Evolutionary conservation across 2,888 invertebrate genomes (phyloP), one percentile per base, ranked within the genome.

Genomic region (Acleris holmiana): DNA sequence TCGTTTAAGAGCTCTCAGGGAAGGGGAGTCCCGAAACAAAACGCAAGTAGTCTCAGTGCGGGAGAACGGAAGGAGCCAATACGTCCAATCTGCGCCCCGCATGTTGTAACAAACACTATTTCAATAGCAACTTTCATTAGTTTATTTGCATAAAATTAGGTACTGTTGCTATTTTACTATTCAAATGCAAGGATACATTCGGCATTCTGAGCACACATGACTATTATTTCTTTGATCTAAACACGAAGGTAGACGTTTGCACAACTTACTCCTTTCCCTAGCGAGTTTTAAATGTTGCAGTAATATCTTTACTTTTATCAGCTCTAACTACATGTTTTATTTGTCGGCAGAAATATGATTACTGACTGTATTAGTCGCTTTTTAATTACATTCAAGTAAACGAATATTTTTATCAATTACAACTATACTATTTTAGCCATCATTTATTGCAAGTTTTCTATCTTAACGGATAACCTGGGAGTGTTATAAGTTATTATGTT

Each of bases 131-230:
- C 25, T 51, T 51, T 19, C 60, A 47, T 47, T 35, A 29, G 35
- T 47, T 56, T 47, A 18, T 48, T 35, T 53, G 44, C 60, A 59
- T 51, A 59, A 40, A 59, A 51, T 60, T 58, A 58, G 10, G 13
- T 35, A 49, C 21, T 58, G 48, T 49, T 48, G 47, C 29, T 35
- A 55, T 48, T 61, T 50, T 53, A 40, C 48, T 48, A 58, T 57
- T 23, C 23, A 49, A 59, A 60, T 49, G 29, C 48, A 54, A 60
- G 63, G 23, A 63, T 62, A 50, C 44, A 56, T 57, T 53, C 18
- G 5, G 53, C 35, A 57, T 61, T 57, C 25, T 61, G 21, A 49
- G 48, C 54, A 41, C 53, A 53, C 49, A 53, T 10, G 40, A 17
- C n/a, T 18, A 18, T 41, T 62, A 67, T 53, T 58, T 41, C 8